Conservation (phyloP, 1,140 invertebrate genomes). For the Drosophila parabipectinata region DNA sequence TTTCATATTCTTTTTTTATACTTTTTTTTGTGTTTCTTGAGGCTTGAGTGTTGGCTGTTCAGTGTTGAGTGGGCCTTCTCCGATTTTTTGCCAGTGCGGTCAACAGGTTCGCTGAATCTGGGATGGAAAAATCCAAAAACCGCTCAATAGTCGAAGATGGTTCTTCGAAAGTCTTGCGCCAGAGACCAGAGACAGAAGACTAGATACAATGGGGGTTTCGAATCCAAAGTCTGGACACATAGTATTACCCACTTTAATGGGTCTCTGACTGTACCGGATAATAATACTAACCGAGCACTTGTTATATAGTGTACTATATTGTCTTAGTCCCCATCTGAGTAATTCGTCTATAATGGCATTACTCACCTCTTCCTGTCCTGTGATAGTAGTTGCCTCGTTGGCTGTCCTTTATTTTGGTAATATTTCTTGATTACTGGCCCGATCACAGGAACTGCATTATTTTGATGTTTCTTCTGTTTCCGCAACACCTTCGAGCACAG, state of each 20-base stretch:
- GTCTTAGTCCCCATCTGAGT: too few relatives aligned
- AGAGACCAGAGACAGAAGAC: not conserved
- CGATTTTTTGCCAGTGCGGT: slow-evolving; percentile 62
- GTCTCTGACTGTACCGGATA: too few relatives aligned
- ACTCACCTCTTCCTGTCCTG: not conserved
- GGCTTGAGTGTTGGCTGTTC: not conserved
- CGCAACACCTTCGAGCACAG: not conserved
- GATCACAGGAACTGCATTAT: not conserved
- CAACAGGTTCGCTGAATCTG: slow-evolving; percentile 63
- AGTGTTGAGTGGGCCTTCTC: slow-evolving; percentile 14
- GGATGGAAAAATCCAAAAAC: slow-evolving; percentile 71
- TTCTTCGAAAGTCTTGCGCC: slow-evolving; percentile 15
- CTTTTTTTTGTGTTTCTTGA: slow-evolving; percentile 6
- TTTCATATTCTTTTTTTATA: slow-evolving; percentile 24
- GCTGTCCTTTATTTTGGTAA: not conserved
- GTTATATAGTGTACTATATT: too few relatives aligned
- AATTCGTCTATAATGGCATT: too few relatives aligned
- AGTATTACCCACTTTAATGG: too few relatives aligned
- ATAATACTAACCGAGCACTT: too few relatives aligned
- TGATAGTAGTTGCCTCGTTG: not conserved
- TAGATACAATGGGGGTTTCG: too few relatives aligned
- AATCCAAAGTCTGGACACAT: too few relatives aligned
- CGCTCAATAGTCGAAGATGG: slow-evolving; percentile 74
- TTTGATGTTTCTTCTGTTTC: slow-evolving; percentile 20
- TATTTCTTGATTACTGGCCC: not conserved